phyloP scores from a whole-genome alignment of 2,797 vertebrate genomes.

The Onychomys arenicola region DNA sequence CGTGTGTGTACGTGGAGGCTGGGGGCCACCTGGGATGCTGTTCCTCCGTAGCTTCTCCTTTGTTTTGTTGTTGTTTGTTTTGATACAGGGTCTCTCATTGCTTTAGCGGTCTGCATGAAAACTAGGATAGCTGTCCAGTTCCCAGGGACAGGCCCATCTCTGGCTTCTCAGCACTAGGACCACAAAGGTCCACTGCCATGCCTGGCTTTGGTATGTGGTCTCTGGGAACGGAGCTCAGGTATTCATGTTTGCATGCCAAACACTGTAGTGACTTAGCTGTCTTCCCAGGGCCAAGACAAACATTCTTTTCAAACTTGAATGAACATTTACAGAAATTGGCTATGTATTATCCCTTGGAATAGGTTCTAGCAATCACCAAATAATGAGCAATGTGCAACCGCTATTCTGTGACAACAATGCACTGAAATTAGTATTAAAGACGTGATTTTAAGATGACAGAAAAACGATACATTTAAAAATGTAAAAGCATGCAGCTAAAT shows the following conservation, averaged over 20 bases:
- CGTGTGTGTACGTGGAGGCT: neutral
- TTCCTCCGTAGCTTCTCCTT: neutral
- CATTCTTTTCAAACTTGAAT: conserved; percentile 43
- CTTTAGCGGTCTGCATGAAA: neutral
- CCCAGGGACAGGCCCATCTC: neutral
- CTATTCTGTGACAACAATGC: neutral
- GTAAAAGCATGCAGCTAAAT: conserved; percentile 60
- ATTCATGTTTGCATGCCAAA: neutral
- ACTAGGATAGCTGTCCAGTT: neutral
- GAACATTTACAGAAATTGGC: conserved; percentile 12
- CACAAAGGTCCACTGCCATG: neutral
- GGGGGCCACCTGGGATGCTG: neutral
- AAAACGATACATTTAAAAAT: conserved; percentile 34
- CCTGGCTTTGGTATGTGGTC: neutral
- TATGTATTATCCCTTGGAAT: neutral
- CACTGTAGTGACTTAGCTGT: neutral
- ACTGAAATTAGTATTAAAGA: conserved; percentile 31
- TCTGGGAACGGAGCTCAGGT: neutral
- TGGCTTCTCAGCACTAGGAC: neutral
- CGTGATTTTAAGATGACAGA: neutral
- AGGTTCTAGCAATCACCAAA: conserved; percentile 33
- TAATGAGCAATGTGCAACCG: neutral
- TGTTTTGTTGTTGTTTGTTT: neutral
- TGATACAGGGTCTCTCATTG: neutral
- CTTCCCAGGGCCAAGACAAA: neutral